Percentiles rank a stretch among this genome's conserved stretches.
Evolutionary conservation across 2,888 invertebrate species (phyloP).

Genomic region (Atherix ibis): DNA sequence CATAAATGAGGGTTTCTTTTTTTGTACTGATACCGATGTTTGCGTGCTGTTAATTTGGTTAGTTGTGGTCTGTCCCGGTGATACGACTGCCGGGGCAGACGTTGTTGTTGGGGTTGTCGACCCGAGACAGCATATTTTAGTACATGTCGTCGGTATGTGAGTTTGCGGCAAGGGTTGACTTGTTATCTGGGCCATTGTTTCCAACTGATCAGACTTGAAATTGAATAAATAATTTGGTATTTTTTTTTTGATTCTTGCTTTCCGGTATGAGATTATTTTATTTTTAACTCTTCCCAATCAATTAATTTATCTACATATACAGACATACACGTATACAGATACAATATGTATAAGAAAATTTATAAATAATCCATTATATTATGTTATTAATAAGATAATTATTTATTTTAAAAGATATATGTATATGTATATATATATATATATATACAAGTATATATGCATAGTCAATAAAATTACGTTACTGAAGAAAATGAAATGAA

Average conservation of each 20-base stretch:
- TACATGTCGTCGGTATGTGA: constrained; percentile 12
- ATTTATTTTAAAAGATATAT: too few relatives aligned
- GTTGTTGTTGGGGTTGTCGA: constrained; percentile 12
- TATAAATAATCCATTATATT: not conserved
- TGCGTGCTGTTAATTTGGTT: not conserved
- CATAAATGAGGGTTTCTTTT: constrained; percentile 29
- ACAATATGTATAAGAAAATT: not conserved
- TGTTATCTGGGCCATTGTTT: constrained; percentile 10
- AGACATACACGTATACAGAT: too few relatives aligned
- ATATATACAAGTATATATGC: too few relatives aligned
- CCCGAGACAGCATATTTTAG: constrained; percentile 17
- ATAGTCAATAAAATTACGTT: too few relatives aligned
- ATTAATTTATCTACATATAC: not conserved
- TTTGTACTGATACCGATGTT: constrained; percentile 13
- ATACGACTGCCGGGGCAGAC: constrained; percentile 9
- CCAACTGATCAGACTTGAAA: constrained; percentile 17
- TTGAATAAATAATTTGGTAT: not conserved
- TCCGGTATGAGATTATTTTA: too few relatives aligned
- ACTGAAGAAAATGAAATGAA: too few relatives aligned
- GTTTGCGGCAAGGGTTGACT: constrained; percentile 4
- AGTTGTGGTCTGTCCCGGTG: constrained; percentile 3
- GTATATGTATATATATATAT: too few relatives aligned
- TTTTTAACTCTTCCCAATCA: not conserved
- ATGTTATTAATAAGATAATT: too few relatives aligned
- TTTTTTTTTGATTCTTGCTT: not conserved